A percentile compares a stretch with the other conserved stretches of the same genome.
These are phyloP conservation scores for Chauna torquata DNA, from an alignment of 2,113 vertebrate genomes.

Conservation along the genomic window DNA sequence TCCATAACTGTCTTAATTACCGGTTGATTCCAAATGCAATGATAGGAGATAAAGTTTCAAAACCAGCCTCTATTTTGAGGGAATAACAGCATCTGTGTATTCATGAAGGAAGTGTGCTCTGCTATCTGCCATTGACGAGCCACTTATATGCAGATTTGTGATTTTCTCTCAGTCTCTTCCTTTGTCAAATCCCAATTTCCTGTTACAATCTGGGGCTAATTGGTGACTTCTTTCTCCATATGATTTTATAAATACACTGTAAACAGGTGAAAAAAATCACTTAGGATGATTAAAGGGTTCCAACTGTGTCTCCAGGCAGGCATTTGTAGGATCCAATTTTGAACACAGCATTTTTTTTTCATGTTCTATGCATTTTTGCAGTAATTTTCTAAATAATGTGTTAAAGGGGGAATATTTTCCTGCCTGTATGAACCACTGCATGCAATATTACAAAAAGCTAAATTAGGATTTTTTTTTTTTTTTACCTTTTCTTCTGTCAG, in stretches of 20 bases:
- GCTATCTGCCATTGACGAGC: not conserved
- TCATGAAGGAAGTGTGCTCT: not conserved
- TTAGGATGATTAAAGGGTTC: slow-evolving; percentile 31
- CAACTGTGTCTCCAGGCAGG: not conserved
- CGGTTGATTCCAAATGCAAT: not conserved
- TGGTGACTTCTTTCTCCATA: not conserved
- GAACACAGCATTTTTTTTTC: not conserved
- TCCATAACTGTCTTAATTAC: not conserved
- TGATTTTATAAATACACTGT: not conserved
- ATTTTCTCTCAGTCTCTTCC: not conserved
- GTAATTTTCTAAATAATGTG: not conserved
- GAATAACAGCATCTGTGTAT: not conserved
- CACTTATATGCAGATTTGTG: not conserved
- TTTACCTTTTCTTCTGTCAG: not conserved
- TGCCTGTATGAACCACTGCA: not conserved
- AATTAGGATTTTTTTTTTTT: not conserved
- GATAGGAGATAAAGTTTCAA: not conserved
- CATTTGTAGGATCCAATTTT: not conserved
- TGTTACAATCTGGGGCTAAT: not conserved
- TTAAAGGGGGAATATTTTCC: not conserved
- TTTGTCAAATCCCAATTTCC: slow-evolving; percentile 11
- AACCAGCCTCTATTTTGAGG: not conserved
- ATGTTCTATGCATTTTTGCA: not conserved
- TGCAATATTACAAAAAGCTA: not conserved
- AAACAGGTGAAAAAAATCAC: slow-evolving; percentile 31